Conservation (phyloP, 2,888 invertebrate species). For the Masnerella sp. region DNA sequence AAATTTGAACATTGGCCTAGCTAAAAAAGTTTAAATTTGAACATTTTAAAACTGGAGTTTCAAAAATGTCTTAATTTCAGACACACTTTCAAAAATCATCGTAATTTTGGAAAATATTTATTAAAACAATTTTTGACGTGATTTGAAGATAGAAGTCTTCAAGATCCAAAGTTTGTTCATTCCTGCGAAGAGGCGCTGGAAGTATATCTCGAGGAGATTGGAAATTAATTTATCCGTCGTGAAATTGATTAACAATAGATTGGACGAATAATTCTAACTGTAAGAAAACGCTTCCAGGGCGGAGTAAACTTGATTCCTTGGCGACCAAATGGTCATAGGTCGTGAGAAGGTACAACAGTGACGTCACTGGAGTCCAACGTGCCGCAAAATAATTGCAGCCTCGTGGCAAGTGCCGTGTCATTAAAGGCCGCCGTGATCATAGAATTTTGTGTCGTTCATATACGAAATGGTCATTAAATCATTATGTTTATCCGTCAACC, state of each 20-base stretch:
- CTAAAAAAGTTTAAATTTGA: too few species aligned
- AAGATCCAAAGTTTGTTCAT: too few species aligned
- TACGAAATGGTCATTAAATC: constrained; percentile 76
- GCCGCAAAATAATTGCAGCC: constrained; percentile 76
- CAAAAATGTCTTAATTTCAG: too few species aligned
- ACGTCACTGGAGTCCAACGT: constrained; percentile 74
- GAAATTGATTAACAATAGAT: constrained; percentile 30
- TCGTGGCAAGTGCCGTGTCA: constrained; percentile 76
- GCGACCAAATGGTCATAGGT: constrained; percentile 72
- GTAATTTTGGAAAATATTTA: too few species aligned
- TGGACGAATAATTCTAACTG: constrained; percentile 31
- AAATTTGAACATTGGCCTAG: too few species aligned
- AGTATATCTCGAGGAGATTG: too few species aligned
- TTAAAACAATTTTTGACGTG: too few species aligned
- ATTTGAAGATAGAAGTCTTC: too few species aligned
- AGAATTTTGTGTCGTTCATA: constrained; percentile 76
- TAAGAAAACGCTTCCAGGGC: constrained; percentile 67
- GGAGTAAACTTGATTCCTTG: constrained; percentile 65
- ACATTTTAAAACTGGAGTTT: too few species aligned
- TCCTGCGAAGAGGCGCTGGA: too few species aligned
- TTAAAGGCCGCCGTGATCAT: constrained; percentile 74
- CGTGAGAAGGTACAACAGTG: constrained; percentile 74
- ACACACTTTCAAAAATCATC: too few species aligned
- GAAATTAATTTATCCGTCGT: background rate
- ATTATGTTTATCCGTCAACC: constrained; percentile 76